Evolutionary conservation across 2,888 invertebrate species (phyloP).

Genomic region (Ctenicera cuprea): DNA sequence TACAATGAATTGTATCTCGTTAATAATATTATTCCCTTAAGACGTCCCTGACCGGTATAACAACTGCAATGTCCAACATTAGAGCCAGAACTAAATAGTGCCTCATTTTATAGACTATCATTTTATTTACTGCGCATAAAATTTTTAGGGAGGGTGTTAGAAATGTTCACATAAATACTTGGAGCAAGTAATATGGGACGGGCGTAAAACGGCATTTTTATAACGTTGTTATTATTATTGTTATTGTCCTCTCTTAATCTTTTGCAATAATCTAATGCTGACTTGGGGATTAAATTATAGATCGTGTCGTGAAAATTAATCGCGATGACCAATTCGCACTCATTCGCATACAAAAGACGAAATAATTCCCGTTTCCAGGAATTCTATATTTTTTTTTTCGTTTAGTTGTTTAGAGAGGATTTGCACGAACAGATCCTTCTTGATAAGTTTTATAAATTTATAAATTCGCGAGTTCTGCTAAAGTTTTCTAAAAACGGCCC

Average conservation of each 20-base stretch:
- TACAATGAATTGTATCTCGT: too few species aligned
- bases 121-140: slow-evolving; percentile 40
- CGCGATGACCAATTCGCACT: not conserved
- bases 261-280: slow-evolving; percentile 29
- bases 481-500: not conserved
- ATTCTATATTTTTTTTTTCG: not conserved
- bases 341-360: too few species aligned
- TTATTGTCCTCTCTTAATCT: slow-evolving; percentile 35
- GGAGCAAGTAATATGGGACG: slow-evolving; percentile 30
- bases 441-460: not conserved
- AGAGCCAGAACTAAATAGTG: slow-evolving; percentile 42
- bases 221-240: slow-evolving; percentile 37
- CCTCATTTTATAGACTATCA: slow-evolving; percentile 37
- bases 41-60: not conserved
- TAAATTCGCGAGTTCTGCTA: not conserved
- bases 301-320: not conserved
- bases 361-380: not conserved
- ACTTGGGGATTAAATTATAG: slow-evolving; percentile 3
- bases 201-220: slow-evolving; percentile 34
- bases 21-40: too few species aligned
- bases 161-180: slow-evolving; percentile 40
- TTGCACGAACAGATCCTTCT: not conserved
- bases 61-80: slow-evolving; percentile 22
- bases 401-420: not conserved
- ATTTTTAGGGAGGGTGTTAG: slow-evolving; percentile 39